These are phyloP conservation scores for Chlorodrepanis virens DNA, from an alignment of 2,113 vertebrate genomes.

Conservation along the genomic window DNA sequence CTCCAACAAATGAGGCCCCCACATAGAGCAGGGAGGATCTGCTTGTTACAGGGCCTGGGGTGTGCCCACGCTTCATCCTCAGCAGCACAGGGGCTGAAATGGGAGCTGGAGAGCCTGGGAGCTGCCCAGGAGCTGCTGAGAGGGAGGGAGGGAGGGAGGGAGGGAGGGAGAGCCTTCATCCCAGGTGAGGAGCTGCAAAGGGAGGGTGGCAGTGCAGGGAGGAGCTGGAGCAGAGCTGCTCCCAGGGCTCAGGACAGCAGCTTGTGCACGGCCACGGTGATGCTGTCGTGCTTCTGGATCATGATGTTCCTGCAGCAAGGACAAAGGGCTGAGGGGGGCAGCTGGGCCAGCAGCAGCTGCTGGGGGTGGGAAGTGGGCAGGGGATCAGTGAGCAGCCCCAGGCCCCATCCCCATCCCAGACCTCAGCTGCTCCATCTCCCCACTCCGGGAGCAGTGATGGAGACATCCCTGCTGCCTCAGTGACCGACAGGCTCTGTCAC, in stretches of 20 bases:
- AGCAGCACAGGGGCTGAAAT: not conserved
- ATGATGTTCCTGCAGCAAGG: conserved; percentile 83
- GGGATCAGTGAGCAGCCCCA: not conserved
- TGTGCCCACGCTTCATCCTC: not conserved
- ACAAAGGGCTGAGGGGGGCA: not conserved
- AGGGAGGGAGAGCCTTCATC: not conserved
- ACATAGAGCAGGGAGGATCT: accelerated
- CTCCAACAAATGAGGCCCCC: not conserved
- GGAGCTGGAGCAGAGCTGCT: not conserved
- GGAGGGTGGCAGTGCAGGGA: not conserved
- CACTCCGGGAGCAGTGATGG: accelerated
- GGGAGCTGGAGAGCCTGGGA: not conserved
- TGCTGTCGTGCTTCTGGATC: conserved; percentile 90
- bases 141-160: not conserved
- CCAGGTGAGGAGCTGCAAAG: not conserved
- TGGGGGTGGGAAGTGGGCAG: not conserved
- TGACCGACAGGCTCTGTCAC: accelerated
- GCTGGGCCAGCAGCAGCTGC: not conserved
- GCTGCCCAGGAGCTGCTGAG: not conserved
- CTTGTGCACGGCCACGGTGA: conserved; percentile 95
- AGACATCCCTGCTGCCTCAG: not conserved
- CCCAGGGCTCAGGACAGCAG: conserved; percentile 80
- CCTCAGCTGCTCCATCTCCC: accelerated
- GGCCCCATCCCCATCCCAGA: not conserved
- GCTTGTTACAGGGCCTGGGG: not conserved